Evolutionary conservation across 2,888 invertebrate species (phyloP).

Genomic region (Dorcus hopei): DNA sequence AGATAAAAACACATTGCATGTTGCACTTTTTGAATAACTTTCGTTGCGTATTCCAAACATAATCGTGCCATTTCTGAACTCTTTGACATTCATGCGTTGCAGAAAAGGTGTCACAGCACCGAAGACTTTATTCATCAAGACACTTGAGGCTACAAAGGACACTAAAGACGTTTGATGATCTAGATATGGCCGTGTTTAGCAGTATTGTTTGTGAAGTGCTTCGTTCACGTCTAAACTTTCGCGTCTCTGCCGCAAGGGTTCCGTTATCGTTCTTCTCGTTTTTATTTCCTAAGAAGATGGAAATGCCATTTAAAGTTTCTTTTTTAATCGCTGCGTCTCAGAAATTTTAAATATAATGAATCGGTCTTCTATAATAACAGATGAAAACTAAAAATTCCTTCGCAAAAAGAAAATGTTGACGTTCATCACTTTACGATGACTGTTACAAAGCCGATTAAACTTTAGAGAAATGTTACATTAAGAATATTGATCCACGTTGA

Average conservation of each 20-base stretch:
- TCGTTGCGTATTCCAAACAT: not conserved
- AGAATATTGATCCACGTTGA: conserved; percentile 3
- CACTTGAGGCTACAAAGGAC: conserved; percentile 29
- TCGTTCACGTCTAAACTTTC: conserved; percentile 20
- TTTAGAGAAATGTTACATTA: too few species aligned
- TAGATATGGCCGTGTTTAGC: conserved; percentile 30
- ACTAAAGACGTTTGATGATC: conserved; percentile 32
- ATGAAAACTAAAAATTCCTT: too few species aligned
- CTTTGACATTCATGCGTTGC: conserved; percentile 9
- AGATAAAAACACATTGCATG: not conserved
- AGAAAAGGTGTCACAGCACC: conserved; percentile 16
- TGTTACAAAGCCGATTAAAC: too few species aligned
- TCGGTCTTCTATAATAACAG: too few species aligned
- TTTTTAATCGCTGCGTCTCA: conserved; percentile 3
- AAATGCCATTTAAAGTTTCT: conserved; percentile 5
- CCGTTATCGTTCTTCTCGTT: too few species aligned
- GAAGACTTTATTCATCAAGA: conserved; percentile 28
- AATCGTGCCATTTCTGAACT: not conserved
- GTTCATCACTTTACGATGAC: conserved; percentile 3
- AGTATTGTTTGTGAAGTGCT: conserved; percentile 27
- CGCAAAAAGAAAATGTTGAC: conserved; percentile 8
- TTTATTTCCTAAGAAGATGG: conserved; percentile 14
- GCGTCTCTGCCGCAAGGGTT: not conserved
- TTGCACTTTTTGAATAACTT: not conserved
- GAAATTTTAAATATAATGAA: too few species aligned